Evolutionary conservation across 2,888 invertebrate species (phyloP), one percentile per base, ranked within the genome.

Genomic region (Microctonus brassicae): DNA sequence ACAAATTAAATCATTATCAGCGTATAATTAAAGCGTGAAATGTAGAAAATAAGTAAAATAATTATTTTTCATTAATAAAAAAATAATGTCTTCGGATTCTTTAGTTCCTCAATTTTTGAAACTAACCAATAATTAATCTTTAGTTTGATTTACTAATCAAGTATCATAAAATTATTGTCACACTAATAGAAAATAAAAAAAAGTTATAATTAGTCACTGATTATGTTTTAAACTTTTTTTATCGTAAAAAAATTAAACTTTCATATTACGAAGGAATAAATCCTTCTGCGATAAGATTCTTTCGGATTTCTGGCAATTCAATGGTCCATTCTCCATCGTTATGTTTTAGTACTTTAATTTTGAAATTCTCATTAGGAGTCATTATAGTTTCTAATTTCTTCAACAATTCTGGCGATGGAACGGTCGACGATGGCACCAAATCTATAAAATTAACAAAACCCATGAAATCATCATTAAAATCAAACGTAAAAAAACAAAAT

Each of bases 261-360:
- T 55, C n/a, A 53, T 17, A 6, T 62, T 72, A 64, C 4, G 9
- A 17, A 34, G 24, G 62, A 62, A 62, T 11, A 13, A 83, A 67
- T 17, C 76, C 76, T 29, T 80, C 79, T 34, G 77, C 66, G 0
- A 78, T 36, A 17, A 84, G 75, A 20, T 47, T 61, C 0, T 67
- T 29, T 2, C 67, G 77, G n/a, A 84, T 29, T 0, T 68, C 57
- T 9, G 82, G 83, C 3, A 86, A 29, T n/a, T 86, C 84, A 17
- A 86, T 53, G 0, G 69, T 57, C 58, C 80, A 79, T 24, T 64
- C 42, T 1, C 74, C 76, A 0, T 22, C 71, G 24, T 70, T 29
- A 1, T 20, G 9, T 5, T 24, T 39, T 0, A 82, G 4, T 17
- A 83, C 77, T 55, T 81, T 80, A 1, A 82, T 63, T 13, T 71